Percentiles rank a stretch among this genome's conserved stretches.
These are phyloP conservation scores for Hylia prasina DNA, from an alignment of 2,113 vertebrate genomes.

Conservation along the genomic window DNA sequence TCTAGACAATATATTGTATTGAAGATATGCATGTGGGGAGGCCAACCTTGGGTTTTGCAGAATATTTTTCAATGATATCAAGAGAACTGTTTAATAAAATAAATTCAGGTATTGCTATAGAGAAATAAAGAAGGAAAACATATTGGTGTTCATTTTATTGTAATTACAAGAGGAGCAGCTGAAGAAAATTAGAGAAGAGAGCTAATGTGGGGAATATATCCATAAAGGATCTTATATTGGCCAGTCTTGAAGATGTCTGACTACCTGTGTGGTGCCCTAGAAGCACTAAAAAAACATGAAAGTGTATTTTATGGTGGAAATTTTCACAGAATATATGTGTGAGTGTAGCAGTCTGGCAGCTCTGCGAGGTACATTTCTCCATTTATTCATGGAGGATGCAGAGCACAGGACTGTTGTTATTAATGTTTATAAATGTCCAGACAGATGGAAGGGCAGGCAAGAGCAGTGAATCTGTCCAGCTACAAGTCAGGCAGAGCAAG, in stretches of 20 bases:
- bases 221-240: neutral
- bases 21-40: neutral
- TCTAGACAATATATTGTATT: neutral
- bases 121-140: neutral
- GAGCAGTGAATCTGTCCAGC: neutral
- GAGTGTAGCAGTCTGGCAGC: neutral
- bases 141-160: neutral
- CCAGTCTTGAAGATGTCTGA: neutral
- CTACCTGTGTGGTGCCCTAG: neutral
- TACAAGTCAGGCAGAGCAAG: neutral
- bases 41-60: neutral
- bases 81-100: neutral
- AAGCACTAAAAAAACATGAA: neutral
- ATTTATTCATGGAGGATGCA: neutral
- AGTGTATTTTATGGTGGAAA: neutral
- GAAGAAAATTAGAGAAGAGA: neutral
- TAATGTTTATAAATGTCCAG: neutral
- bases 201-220: neutral
- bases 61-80: neutral
- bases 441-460: neutral
- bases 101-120: neutral
- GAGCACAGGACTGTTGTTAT: neutral
- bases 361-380: neutral
- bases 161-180: neutral
- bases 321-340: neutral